Evolutionary conservation across 2,888 invertebrate genomes (phyloP), one percentile per base, ranked within the genome.

Genomic region (Chrysopilus asiliformis): DNA sequence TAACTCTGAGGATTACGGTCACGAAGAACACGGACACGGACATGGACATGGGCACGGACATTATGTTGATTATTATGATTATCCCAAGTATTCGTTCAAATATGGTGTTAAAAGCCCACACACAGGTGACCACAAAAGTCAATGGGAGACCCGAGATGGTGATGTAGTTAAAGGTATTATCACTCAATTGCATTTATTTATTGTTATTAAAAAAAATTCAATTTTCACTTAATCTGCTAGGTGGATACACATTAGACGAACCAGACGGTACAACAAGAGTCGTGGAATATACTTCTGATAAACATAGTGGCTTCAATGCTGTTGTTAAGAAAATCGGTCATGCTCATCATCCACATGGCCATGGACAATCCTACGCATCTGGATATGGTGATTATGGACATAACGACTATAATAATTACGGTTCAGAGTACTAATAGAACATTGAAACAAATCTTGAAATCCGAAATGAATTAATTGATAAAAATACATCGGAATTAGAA

Each of bases 131-230:
- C 56, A 63, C 15, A 67, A 67, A 47, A 60, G 60, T 40, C 66
- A 66, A 44, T 60, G 64, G 55, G 70, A 70, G 49, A 57, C 64
- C 26, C 60, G 69, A 24, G 65, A 69, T 47, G 70, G 70, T 16
- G 68, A 67, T 47, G 52, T 55, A 39, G 70, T 70, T 4, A 68
- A 68, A 44, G 59, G 59, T 53, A 13, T 22, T 17, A 22, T n/a
- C n/a, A n/a, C n/a, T n/a, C n/a, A n/a, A n/a, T n/a, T n/a, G n/a
- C n/a, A n/a, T n/a, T n/a, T n/a, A n/a, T n/a, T n/a, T n/a, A n/a
- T n/a, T n/a, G n/a, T n/a, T n/a, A n/a, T n/a, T n/a, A n/a, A n/a
- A n/a, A n/a, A n/a, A n/a, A n/a, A n/a, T n/a, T n/a, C n/a, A n/a
- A n/a, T n/a, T n/a, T n/a, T n/a, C n/a, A n/a, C n/a, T n/a, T n/a